Base-by-base conservation (phyloP, 2,797 vertebrate genomes). In the Acomys russatus region DNA sequence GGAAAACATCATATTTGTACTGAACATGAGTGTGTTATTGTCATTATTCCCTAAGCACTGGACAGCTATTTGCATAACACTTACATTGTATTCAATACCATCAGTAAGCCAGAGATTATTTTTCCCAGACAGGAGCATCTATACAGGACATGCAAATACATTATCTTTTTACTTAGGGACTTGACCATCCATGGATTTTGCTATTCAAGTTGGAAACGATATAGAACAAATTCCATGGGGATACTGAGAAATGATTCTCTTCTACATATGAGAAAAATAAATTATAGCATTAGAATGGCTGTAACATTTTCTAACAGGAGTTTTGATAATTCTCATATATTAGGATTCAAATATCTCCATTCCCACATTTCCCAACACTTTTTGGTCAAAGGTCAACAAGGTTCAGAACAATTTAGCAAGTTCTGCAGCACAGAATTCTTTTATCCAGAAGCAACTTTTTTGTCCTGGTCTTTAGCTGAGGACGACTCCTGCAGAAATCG, bases 401-500 rank as follows among this genome's bases (percentile, higher is more conserved):
- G 14, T 70, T n/a, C 73, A 28, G 10, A 78, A 74, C 88, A 78
- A 49, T 92, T 68, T 51, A 85, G 8, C 33, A 94, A 64, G 9
- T 56, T 93, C 56, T 66, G 4, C 3, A 80, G 68, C 76, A 70
- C 18, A 25, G 30, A 33, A 70, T 11, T 70, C 30, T 70, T 44
- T 64, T 22, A 85, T 63, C 28, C 11, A 4, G 25, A 79, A 90
- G 70, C 15, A 94, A 79, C 25, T 56, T 96, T 96, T 92, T 88
- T 61, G 73, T 86, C 18, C 44, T 92, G 59, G 92, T 73, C 80
- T 92, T 92, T 91, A 95, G 59, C 10, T 6, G 25, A 38, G 54
- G 86, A 88, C n/a, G 38, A 70, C 44, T 94, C 56, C 77, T 89
- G 70, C 88, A 79, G 88, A 96, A 93, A 92, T 88, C 33, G 22